Evolutionary conservation across 2,113 vertebrate species (phyloP).

Genomic region (Brachyhypopomus occidentalis): DNA sequence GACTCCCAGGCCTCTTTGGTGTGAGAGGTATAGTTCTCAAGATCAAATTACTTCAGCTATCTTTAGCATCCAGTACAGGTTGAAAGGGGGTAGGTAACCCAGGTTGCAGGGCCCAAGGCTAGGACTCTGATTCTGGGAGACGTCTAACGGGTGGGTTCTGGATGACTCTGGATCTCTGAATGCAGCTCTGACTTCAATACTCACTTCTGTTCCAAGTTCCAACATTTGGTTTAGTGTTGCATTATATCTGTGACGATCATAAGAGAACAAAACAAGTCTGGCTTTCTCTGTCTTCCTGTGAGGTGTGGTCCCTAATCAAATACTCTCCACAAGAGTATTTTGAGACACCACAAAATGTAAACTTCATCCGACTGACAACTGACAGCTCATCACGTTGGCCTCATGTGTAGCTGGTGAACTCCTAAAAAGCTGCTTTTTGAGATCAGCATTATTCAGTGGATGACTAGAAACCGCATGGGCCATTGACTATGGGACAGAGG

Average conservation of each 20-base stretch:
- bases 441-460: background rate
- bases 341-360: no score
- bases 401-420: background rate
- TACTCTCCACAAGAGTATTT: no score
- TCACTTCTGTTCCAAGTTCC: background rate
- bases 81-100: no score
- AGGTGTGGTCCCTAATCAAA: background rate
- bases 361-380: no score
- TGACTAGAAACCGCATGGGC: background rate
- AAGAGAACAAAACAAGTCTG: background rate
- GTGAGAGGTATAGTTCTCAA: background rate
- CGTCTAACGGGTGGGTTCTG: no score
- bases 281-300: background rate
- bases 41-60: no score
- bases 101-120: no score
- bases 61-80: no score
- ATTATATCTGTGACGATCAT: background rate
- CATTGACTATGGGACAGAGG: background rate
- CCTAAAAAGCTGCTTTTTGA: background rate
- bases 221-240: background rate
- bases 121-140: no score
- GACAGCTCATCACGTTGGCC: background rate
- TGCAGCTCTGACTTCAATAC: background rate
- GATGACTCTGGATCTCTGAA: background rate
- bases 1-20: background rate